These are phyloP conservation scores for Platypus cylindrus DNA, from an alignment of 2,888 invertebrate species.

Conservation along the genomic window DNA sequence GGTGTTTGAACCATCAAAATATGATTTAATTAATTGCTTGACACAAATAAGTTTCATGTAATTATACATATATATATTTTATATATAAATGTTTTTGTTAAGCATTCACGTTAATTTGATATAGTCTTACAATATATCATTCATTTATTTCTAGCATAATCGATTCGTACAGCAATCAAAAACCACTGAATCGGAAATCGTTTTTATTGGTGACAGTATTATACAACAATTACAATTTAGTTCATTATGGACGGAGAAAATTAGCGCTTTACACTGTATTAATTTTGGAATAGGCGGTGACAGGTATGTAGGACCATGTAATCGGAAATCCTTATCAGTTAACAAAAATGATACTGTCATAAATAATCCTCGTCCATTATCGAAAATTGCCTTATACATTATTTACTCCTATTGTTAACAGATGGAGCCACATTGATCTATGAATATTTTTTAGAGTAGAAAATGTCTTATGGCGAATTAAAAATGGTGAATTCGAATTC, in stretches of 20 bases:
- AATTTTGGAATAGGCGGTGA: slow-evolving; percentile 62
- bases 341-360: too few relatives aligned
- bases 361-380: too few relatives aligned
- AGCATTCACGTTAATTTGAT: too few relatives aligned
- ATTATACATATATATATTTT: slow-evolving; percentile 1
- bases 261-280: slow-evolving; percentile 53
- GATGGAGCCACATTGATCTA: too few relatives aligned
- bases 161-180: slow-evolving; percentile 47
- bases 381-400: too few relatives aligned
- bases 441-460: slow-evolving; percentile 42
- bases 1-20: too few relatives aligned
- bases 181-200: slow-evolving; percentile 49
- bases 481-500: slow-evolving; percentile 55
- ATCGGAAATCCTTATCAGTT: too few relatives aligned
- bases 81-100: not conserved
- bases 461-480: slow-evolving; percentile 54
- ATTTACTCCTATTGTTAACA: too few relatives aligned
- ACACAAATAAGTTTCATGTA: too few relatives aligned
- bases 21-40: too few relatives aligned
- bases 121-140: too few relatives aligned
- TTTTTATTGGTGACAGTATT: slow-evolving; percentile 57
- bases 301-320: slow-evolving; percentile 32
- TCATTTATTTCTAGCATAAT: slow-evolving; percentile 41
- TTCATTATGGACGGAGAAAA: slow-evolving; percentile 49
- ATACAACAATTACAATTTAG: slow-evolving; percentile 47